phyloP scores from a whole-genome alignment of 2,888 invertebrate species.

The Acanthococcus lagerstroemiae region DNA sequence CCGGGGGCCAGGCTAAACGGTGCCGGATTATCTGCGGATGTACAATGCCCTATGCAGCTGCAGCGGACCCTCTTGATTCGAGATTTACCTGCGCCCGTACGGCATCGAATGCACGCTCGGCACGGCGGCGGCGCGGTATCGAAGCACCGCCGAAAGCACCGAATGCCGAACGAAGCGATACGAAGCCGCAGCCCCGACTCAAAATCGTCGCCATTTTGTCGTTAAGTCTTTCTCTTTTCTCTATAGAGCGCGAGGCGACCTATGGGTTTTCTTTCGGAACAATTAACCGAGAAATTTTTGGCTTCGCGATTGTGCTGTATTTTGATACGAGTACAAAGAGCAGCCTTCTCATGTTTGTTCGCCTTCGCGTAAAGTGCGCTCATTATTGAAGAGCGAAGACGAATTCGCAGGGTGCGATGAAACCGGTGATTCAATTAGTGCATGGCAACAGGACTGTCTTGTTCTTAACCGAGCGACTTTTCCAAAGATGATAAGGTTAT shows the following conservation, averaged over 20 bases:
- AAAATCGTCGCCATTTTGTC: slow-evolving; percentile 16
- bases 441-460: no score
- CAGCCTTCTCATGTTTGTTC: no score
- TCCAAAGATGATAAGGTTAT: no score
- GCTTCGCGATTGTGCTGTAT: not conserved
- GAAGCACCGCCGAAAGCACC: not conserved
- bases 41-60: slow-evolving; percentile 22
- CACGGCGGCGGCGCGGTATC: not conserved
- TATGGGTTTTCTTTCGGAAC: not conserved
- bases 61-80: slow-evolving; percentile 10
- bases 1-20: slow-evolving; percentile 19
- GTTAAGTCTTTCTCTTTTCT: not conserved
- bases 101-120: no score
- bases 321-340: no score
- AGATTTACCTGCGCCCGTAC: not conserved
- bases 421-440: no score
- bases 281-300: not conserved
- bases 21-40: slow-evolving; percentile 16
- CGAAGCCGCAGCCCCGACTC: not conserved
- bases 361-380: no score
- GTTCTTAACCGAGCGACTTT: no score
- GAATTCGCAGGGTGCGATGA: no score
- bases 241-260: not conserved
- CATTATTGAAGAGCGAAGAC: no score
- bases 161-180: not conserved